Evolutionary conservation across 2,888 invertebrate genomes (phyloP).

Genomic region (Drosophila maculinotata): DNA sequence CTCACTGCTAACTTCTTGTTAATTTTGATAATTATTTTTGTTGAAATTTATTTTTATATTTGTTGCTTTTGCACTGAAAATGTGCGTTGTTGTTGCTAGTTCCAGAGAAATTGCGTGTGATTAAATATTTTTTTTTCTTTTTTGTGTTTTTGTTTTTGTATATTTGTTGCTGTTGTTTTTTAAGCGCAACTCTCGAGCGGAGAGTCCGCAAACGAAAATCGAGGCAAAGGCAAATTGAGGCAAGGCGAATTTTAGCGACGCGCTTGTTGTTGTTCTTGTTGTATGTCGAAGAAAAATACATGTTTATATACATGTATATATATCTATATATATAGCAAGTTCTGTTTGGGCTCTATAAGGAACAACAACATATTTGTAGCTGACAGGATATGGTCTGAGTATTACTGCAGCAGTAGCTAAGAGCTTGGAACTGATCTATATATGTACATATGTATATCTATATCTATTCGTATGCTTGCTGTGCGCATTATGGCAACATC

Average conservation of each 20-base stretch:
- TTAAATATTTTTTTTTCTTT: slow-evolving; percentile 35
- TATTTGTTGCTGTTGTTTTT: slow-evolving; percentile 5
- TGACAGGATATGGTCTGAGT: slow-evolving; percentile 3
- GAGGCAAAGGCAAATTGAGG: slow-evolving; percentile 35
- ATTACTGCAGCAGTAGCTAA: too few species aligned
- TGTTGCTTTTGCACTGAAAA: slow-evolving; percentile 6
- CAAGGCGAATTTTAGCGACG: slow-evolving; percentile 42
- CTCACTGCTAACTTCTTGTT: slow-evolving; percentile 32
- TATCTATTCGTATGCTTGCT: background rate
- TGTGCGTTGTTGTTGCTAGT: slow-evolving; percentile 46
- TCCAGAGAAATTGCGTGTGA: slow-evolving; percentile 75
- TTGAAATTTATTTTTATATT: slow-evolving; percentile 49
- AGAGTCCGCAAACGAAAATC: slow-evolving; percentile 8
- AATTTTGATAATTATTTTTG: slow-evolving; percentile 71
- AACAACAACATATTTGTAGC: slow-evolving; percentile 2
- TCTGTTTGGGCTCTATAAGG: slow-evolving; percentile 11
- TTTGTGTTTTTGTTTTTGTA: slow-evolving; percentile 6
- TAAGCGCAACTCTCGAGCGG: slow-evolving; percentile 7
- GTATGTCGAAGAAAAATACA: slow-evolving; percentile 25
- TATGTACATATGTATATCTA: background rate
- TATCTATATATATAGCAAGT: slow-evolving; percentile 12
- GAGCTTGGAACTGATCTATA: background rate
- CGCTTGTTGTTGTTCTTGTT: slow-evolving; percentile 11
- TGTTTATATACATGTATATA: slow-evolving; percentile 1
- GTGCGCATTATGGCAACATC: slow-evolving; percentile 26